Conservation (phyloP, 2,797 vertebrate genomes). For the Microctenopoma lineatum region DNA sequence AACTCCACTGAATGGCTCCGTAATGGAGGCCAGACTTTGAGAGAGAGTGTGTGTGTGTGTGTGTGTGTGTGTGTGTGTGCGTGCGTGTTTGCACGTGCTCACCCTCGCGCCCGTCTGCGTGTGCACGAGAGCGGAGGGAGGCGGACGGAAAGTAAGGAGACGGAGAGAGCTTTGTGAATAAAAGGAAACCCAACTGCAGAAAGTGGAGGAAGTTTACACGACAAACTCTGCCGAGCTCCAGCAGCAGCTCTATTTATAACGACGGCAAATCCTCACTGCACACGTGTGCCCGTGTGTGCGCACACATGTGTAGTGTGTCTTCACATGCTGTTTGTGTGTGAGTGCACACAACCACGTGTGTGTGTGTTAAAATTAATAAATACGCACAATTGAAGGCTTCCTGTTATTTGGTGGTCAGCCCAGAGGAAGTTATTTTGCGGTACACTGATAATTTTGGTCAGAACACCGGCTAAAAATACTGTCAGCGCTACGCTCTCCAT, state of each 20-base stretch:
- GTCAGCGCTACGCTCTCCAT: slow-evolving; percentile 74
- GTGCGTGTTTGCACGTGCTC: slow-evolving; percentile 34
- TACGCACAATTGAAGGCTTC: slow-evolving; percentile 87
- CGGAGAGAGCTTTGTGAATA: slow-evolving; percentile 45
- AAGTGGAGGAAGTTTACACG: slow-evolving; percentile 81
- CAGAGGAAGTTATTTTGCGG: slow-evolving; percentile 88
- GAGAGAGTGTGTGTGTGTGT: slow-evolving; percentile 32
- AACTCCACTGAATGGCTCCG: slow-evolving; percentile 64
- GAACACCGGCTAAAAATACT: slow-evolving; percentile 87
- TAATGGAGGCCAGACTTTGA: slow-evolving; percentile 81
- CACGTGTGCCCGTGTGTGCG: slow-evolving; percentile 39
- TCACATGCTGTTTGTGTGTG: slow-evolving; percentile 50
- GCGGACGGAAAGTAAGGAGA: neutral
- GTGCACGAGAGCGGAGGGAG: slow-evolving; percentile 23
- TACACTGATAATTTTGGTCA: slow-evolving; percentile 88
- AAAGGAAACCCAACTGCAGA: slow-evolving; percentile 67
- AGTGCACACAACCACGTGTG: slow-evolving; percentile 2
- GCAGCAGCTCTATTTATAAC: slow-evolving; percentile 83
- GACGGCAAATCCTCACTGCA: slow-evolving; percentile 69
- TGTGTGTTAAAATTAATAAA: slow-evolving; percentile 85
- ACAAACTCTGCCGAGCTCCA: slow-evolving; percentile 70
- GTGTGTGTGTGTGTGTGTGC: slow-evolving; percentile 22
- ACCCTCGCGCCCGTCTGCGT: slow-evolving; percentile 27
- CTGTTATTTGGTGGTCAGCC: slow-evolving; percentile 87
- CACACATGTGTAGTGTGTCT: slow-evolving; percentile 40